Evolutionary conservation across 2,113 vertebrate genomes (phyloP).

Genomic region (Barnardius zonarius): DNA sequence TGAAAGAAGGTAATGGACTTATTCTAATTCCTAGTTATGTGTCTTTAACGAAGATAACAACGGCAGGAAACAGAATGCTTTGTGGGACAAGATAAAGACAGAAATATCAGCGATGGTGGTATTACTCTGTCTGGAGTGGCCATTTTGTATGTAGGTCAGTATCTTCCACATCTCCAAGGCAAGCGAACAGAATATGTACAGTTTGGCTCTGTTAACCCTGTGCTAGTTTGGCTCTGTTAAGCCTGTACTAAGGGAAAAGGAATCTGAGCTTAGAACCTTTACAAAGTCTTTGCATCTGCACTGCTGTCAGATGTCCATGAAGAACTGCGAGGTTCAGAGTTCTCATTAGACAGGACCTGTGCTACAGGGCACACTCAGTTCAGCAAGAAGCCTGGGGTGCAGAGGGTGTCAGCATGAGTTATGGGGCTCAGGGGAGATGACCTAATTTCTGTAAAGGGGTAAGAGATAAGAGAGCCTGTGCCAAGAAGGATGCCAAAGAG

Average conservation of each 20-base stretch:
- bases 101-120: background rate
- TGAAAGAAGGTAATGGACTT: background rate
- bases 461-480: background rate
- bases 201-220: background rate
- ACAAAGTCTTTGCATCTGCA: background rate
- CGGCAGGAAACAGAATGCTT: background rate
- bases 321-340: background rate
- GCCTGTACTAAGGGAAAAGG: background rate
- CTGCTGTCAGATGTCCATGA: background rate
- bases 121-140: background rate
- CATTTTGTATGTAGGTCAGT: background rate
- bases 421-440: background rate
- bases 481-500: conserved; percentile 20
- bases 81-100: background rate
- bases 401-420: background rate
- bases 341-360: background rate
- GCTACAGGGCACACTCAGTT: background rate
- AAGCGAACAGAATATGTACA: background rate
- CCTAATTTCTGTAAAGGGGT: background rate
- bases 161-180: background rate
- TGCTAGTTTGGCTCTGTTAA: background rate
- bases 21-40: background rate
- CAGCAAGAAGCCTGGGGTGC: background rate
- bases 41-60: background rate
- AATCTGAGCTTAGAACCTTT: background rate